These are phyloP conservation scores for Meda fulgida DNA, from an alignment of 2,797 vertebrate species.

Conservation along the genomic window DNA sequence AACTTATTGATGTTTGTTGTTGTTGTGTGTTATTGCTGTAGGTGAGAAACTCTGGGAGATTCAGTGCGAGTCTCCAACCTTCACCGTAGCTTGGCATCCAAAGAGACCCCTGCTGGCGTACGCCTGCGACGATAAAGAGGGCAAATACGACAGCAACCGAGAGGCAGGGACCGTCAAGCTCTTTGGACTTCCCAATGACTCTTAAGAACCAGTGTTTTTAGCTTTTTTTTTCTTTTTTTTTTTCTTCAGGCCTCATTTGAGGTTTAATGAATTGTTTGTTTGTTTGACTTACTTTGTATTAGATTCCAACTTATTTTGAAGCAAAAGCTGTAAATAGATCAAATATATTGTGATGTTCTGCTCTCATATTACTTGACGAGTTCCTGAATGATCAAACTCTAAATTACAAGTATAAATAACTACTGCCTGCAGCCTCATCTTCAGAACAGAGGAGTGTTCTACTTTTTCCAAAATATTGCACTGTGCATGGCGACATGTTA, in stretches of 20 bases:
- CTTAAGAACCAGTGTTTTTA: constrained; percentile 69
- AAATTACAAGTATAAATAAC: neutral
- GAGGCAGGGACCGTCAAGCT: constrained; percentile 97
- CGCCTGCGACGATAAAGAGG: constrained; percentile 97
- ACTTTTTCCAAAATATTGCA: neutral
- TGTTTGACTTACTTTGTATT: neutral
- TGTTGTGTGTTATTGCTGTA: constrained; percentile 62
- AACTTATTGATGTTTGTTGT: neutral
- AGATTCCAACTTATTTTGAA: neutral
- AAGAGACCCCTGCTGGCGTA: constrained; percentile 94
- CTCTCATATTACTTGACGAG: neutral
- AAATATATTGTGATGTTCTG: constrained; percentile 4
- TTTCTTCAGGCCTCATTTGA: neutral
- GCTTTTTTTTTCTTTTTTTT: neutral
- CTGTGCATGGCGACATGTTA: neutral
- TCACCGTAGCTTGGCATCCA: constrained; percentile 98
- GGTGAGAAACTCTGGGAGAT: constrained; percentile 99
- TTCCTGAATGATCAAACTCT: neutral
- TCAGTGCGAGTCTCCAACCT: constrained; percentile 96
- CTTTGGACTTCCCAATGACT: constrained; percentile 95
- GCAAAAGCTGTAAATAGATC: constrained; percentile 20
- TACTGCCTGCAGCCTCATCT: neutral
- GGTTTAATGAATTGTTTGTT: neutral
- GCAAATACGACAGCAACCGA: constrained; percentile 95
- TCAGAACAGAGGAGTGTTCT: neutral